Base-by-base conservation (phyloP, 35 echinoderm and acorn worm genomes). In the Diadema setosum region DNA sequence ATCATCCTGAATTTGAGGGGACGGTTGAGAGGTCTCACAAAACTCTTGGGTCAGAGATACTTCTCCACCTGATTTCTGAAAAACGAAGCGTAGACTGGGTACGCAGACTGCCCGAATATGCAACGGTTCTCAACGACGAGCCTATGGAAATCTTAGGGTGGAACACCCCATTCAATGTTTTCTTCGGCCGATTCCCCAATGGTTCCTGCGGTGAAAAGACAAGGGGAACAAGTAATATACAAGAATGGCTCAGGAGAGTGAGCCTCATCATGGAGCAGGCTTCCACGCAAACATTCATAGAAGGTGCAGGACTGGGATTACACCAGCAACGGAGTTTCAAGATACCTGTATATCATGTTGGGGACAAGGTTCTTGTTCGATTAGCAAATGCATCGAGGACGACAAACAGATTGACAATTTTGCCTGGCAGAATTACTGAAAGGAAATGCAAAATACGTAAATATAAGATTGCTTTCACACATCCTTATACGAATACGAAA, bases 391-490 rank as follows among this genome's bases (percentile, higher is more conserved):
- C 18, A 81, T 81, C 76, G 34, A 81, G 76, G 46, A 26, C 46
- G 76, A 81, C 76, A 81, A 81, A 81, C 76, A 81, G 76, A 81
- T 42, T 81, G 76, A 81, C 76, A 81, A 81, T 81, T 12, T 81
- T 25, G 8, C 76, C 76, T 81, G 34, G 76, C 39, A 81, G 1
- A 81, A 81, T 81, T 81, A 81, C 78, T 45, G 35, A 81, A 3
- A 81, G 33, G 27, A 81, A 81, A 18, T 45, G 42, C 18, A 81
- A 81, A 42, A 81, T 9, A 26, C 78, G 46, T 43, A 81, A 81
- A 81, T 81, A 81, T 81, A 81, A 45, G 46, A 45, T 81, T 81
- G 78, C 78, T 27, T 81, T 81, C 23, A 81, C 33, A 81, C 3
- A 81, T 18, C 78, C 78, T 3, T n/a, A 43, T 27, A 81, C 41